These are phyloP conservation scores for Ephialtes manifestator DNA, from an alignment of 2,888 invertebrate species.

Conservation along the genomic window DNA sequence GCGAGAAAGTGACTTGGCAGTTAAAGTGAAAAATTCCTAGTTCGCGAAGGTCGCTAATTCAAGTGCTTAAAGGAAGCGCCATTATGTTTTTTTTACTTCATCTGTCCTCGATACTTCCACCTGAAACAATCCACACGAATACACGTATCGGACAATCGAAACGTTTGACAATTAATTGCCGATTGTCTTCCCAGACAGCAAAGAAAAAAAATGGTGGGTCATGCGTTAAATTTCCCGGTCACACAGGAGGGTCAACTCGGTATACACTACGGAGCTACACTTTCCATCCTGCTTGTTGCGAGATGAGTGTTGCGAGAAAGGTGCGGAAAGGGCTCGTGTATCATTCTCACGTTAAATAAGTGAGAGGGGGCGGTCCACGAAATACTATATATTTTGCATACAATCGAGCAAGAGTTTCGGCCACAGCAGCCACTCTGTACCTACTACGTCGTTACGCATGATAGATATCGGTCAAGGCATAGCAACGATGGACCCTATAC, in stretches of 20 bases:
- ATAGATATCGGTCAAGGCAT: slow-evolving; percentile 78
- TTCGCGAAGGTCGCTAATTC: background rate
- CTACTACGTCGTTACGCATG: slow-evolving; percentile 70
- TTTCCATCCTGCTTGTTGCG: slow-evolving; percentile 65
- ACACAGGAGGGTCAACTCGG: slow-evolving; percentile 49
- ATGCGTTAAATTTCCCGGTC: slow-evolving; percentile 66
- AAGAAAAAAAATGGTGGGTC: slow-evolving; percentile 50
- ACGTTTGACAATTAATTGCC: slow-evolving; percentile 45
- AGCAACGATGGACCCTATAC: slow-evolving; percentile 10
- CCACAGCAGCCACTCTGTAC: slow-evolving; percentile 29
- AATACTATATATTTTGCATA: slow-evolving; percentile 78
- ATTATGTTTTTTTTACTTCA: background rate
- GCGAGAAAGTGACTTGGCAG: no score
- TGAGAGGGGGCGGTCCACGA: slow-evolving; percentile 70
- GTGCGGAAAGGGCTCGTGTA: slow-evolving; percentile 66
- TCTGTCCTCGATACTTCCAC: background rate
- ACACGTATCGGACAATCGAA: slow-evolving; percentile 22
- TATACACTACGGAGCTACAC: slow-evolving; percentile 35
- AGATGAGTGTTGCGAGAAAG: slow-evolving; percentile 63
- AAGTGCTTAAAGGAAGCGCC: background rate
- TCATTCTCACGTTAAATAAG: slow-evolving; percentile 62
- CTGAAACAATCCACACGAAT: background rate
- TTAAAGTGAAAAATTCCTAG: background rate
- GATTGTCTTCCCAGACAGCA: slow-evolving; percentile 35
- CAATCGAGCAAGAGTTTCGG: slow-evolving; percentile 74